Conservation (phyloP, 1,140 invertebrate species). For the Magallana ariakensis region DNA sequence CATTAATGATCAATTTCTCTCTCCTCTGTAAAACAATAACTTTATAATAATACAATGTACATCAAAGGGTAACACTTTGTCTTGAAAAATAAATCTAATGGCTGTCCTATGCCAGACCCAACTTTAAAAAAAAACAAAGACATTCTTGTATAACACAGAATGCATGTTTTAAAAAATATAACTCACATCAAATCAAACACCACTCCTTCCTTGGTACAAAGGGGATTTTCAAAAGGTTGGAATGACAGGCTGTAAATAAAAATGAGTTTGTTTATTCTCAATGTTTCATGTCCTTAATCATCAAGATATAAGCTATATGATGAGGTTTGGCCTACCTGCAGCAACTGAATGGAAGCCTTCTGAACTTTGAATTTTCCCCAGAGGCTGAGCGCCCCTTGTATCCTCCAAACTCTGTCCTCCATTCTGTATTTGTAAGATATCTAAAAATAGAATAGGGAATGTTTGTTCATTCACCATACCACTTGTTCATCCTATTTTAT, state of each 20-base stretch:
- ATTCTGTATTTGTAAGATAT: constrained; percentile 97
- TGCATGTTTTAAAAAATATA: not conserved
- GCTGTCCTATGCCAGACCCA: too few species aligned
- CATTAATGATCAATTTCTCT: too few species aligned
- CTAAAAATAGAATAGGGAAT: constrained; percentile 79
- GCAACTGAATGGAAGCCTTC: constrained; percentile 94
- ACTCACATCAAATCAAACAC: constrained; percentile 84
- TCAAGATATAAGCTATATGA: too few species aligned
- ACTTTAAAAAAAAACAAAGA: too few species aligned
- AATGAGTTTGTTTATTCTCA: not conserved
- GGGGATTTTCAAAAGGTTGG: constrained; percentile 95
- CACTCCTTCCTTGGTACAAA: constrained; percentile 83
- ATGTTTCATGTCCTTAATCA: too few species aligned
- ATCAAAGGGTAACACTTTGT: too few species aligned
- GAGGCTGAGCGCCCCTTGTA: constrained; percentile 84
- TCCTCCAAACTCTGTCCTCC: constrained; percentile 96
- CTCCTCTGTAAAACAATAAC: too few species aligned
- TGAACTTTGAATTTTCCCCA: constrained; percentile 89
- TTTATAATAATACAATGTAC: too few species aligned
- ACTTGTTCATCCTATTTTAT: too few species aligned
- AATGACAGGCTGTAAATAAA: constrained; percentile 86
- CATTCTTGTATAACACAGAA: not conserved
- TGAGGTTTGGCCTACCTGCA: constrained; percentile 82
- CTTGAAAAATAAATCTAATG: too few species aligned
- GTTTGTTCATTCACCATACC: too few species aligned